Evolutionary conservation across 2,113 vertebrate genomes (phyloP), one percentile per base, ranked within the genome.

Genomic region (Odontophorus gujanensis): DNA sequence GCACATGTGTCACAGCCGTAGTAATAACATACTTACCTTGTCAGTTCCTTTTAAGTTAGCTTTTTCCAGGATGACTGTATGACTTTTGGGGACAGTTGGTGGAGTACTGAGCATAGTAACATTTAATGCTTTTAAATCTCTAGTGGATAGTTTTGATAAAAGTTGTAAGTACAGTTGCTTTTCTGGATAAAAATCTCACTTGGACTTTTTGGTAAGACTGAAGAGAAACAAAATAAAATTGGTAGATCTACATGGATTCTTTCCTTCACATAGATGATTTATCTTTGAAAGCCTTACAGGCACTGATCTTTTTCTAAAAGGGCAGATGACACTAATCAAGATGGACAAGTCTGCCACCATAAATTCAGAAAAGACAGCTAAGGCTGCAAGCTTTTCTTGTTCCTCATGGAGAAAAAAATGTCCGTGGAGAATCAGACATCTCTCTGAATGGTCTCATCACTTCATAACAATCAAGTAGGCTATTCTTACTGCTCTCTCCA

Each of bases 331-430:
- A 79, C 61, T 93, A 96, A 94, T 95, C 90, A 69, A 84, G 68
- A 78, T 63, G 57, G 95, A 93, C 88, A 59, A 69, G 63, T 90
- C 95, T 95, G 93, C 94, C 87, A 94, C 91, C 82, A 75, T 91
- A 85, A 95, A 92, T 92, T 95, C 92, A 84, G 73, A 81, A 78
- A 87, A 91, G 69, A 80, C 68, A 83, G 69, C 40, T 83, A 83
- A 78, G 42, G 57, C 93, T 95, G 51, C 68, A 90, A 85, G 87
- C 93, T 45, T 84, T 91, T 65, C 91, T 72, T 91, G 40, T 86
- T 91, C 83, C 77, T 93, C 75, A 36, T 81, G 76, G 34, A 96
- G 72, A 75, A 91, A 89, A 89, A 92, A 85, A 30, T 40, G 47
- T 92, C 81, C 32, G 1, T 75, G 75, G 93, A 95, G 87, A 80